Conservation (phyloP, 2,888 invertebrate genomes). For the Agriopis aurantiaria region DNA sequence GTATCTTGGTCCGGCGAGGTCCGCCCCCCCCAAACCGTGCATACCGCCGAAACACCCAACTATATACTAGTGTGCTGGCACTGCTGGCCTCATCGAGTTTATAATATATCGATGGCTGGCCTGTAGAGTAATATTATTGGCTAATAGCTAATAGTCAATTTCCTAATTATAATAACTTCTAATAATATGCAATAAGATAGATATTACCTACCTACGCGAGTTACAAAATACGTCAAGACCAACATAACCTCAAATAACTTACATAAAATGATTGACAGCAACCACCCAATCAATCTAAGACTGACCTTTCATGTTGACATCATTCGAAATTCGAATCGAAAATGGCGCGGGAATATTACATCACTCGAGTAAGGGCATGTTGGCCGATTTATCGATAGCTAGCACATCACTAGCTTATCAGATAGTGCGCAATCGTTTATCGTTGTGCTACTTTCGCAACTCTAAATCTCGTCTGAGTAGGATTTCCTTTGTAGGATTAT, state of each 20-base stretch:
- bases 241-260: conserved; percentile 28
- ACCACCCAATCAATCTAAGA: conserved; percentile 36
- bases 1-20: too few relatives aligned
- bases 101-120: too few relatives aligned
- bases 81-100: too few relatives aligned
- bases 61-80: too few relatives aligned
- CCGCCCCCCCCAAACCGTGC: too few relatives aligned
- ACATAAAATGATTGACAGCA: conserved; percentile 46
- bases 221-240: conserved; percentile 10
- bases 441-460: conserved; percentile 53
- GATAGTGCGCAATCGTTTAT: conserved; percentile 43
- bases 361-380: conserved; percentile 37
- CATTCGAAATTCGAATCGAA: conserved; percentile 42
- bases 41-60: too few relatives aligned
- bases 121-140: neutral
- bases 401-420: conserved; percentile 56
- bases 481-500: conserved; percentile 49
- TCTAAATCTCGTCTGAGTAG: conserved; percentile 45
- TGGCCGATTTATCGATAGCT: conserved; percentile 37
- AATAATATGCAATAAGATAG: neutral
- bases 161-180: neutral
- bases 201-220: neutral
- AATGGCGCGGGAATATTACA: conserved; percentile 35
- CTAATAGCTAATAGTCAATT: neutral
- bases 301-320: conserved; percentile 45